These are phyloP conservation scores for Amazona guildingii DNA, from an alignment of 2,113 vertebrate genomes.

Conservation along the genomic window DNA sequence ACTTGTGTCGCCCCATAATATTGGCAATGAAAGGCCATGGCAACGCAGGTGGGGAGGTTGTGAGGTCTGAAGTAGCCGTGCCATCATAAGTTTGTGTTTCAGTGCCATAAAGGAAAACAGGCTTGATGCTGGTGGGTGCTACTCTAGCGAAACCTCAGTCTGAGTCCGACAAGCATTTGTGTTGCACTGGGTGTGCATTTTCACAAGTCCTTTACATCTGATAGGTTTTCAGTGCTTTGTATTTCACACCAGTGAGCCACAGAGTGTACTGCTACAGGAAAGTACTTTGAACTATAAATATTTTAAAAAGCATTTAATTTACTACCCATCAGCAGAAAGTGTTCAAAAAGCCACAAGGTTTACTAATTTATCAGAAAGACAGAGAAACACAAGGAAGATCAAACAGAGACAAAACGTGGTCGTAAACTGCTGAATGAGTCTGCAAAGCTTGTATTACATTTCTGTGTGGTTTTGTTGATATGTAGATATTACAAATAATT, in stretches of 20 bases:
- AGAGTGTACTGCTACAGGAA: neutral
- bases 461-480: conserved; percentile 48
- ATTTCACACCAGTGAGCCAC: neutral
- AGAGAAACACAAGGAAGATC: conserved; percentile 33
- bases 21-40: conserved; percentile 14
- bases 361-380: conserved; percentile 65
- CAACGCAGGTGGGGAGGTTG: conserved; percentile 11
- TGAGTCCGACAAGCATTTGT: rapidly evolving
- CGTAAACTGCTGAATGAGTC: conserved; percentile 37
- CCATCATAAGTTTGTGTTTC: conserved; percentile 22
- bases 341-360: conserved; percentile 59
- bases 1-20: conserved; percentile 10
- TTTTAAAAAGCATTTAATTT: conserved; percentile 62
- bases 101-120: neutral
- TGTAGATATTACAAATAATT: conserved; percentile 33
- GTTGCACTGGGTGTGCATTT: neutral
- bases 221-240: conserved; percentile 28
- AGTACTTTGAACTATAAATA: conserved; percentile 55
- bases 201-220: neutral
- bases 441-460: conserved; percentile 21
- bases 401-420: conserved; percentile 57
- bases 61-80: conserved; percentile 24
- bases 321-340: conserved; percentile 55
- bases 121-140: neutral
- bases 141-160: rapidly evolving